Base-by-base conservation (phyloP, 2,797 vertebrate species). In the Telmatherina bonti region DNA sequence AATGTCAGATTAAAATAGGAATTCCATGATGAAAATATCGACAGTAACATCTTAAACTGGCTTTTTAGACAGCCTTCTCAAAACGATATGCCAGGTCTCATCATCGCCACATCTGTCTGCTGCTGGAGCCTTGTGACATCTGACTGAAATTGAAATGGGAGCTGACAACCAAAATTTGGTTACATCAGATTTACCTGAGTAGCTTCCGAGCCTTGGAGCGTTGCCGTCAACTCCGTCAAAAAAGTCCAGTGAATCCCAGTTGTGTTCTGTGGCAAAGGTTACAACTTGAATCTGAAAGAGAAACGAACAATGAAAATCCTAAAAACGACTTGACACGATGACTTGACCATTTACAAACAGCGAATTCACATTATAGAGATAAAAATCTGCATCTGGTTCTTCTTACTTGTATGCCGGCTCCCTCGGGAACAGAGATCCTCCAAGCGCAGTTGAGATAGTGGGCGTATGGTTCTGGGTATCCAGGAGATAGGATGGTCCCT, bases 161-260 rank as follows among this genome's bases (percentile, higher is more conserved):
- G 31, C 65, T 79, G 82, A 75, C 78, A 85, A 66, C 56, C 54
- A 61, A 73, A 76, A 82, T 80, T 62, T 75, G 78, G 65, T 76
- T 79, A 70, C 65, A 79, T 87, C 62, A 72, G 68, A 83, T 83
- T 86, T 89, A 99, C 98, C 98, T 93, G 98, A 99, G 91, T 98
- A 99, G 93, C 98, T 99, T 86, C 98, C 97, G 58, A 99, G 97
- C 88, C 97, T 95, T 41, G 95, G 97, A 81, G 97, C 95, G 35
- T 97, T 98, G 84, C 95, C 95, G 89, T 99, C 97, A 56, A 95
- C 93, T 26, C 98, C 98, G 62, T 99, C 98, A 27, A 97, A 99
- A 86, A 99, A 98, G 86, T 99, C 98, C 89, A 99, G 90, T 3
- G 98, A 99, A 89, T 99, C 97, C 97, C 97, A 99, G 83, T 99